Conservation (phyloP, 2,888 invertebrate genomes). For the Morinoia aosen region DNA sequence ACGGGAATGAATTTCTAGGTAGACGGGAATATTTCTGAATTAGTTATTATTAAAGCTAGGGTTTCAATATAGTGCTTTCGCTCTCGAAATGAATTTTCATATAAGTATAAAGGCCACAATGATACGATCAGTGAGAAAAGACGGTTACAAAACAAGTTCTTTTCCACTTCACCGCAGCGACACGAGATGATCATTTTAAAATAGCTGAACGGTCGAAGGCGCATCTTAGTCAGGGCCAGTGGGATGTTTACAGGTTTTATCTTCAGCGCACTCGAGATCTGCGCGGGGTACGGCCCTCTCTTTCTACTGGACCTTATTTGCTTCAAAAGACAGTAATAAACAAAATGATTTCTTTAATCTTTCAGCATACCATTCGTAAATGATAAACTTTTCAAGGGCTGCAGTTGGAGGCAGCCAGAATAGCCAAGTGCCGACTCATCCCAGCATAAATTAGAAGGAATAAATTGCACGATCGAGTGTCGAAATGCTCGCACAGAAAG, state of each 20-base stretch:
- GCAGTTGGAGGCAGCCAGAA: neutral
- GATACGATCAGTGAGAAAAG: neutral
- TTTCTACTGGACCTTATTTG: neutral
- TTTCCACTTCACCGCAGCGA: neutral
- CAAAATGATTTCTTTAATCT: neutral
- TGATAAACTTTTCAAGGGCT: neutral
- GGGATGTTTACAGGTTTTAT: neutral
- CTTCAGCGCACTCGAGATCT: neutral
- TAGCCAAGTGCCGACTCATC: neutral
- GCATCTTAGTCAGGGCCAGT: neutral
- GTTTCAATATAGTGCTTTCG: neutral
- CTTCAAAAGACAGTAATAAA: neutral
- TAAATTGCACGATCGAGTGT: neutral
- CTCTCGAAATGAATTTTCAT: neutral
- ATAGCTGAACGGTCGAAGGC: neutral
- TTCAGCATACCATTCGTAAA: neutral
- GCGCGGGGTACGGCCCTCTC: neutral
- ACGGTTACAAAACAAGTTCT: neutral
- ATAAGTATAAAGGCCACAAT: neutral
- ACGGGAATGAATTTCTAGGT: neutral
- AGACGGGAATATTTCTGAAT: neutral
- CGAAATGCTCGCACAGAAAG: neutral
- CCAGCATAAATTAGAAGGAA: neutral
- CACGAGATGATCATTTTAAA: neutral
- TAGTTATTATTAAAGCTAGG: neutral